Evolutionary conservation across 2,113 vertebrate species (phyloP).

Genomic region (Dendropsophus ebraccatus): DNA sequence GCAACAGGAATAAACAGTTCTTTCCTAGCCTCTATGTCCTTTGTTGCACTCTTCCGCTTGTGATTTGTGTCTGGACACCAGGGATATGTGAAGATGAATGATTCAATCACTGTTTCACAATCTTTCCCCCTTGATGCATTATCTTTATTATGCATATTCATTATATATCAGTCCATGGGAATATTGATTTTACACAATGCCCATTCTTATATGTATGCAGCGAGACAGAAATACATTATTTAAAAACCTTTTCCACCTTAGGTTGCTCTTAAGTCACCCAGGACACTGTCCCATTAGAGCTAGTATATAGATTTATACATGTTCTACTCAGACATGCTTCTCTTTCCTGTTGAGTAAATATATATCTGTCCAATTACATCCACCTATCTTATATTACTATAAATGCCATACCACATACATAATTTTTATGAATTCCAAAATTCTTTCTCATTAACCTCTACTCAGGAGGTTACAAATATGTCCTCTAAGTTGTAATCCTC

Average conservation of each 20-base stretch:
- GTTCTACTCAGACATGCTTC: neutral
- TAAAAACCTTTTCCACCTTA: neutral
- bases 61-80: constrained; percentile 22
- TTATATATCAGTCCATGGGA: neutral
- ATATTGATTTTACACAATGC: constrained; percentile 13
- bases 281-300: neutral
- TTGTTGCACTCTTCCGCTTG: constrained; percentile 15
- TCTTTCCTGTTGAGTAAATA: neutral
- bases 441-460: too few species aligned
- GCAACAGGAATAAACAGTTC: constrained; percentile 8
- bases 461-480: too few species aligned
- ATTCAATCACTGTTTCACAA: neutral
- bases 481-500: too few species aligned
- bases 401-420: neutral
- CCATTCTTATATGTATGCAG: neutral
- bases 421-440: too few species aligned
- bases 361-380: neutral
- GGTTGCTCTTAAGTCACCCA: neutral
- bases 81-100: constrained; percentile 30
- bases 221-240: neutral
- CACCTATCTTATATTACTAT: neutral
- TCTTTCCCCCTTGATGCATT: neutral
- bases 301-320: neutral
- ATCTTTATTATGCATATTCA: neutral
- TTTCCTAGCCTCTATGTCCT: constrained; percentile 13